Evolutionary conservation across 2,888 invertebrate species (phyloP), one percentile per base, ranked within the genome.

Genomic region (Diadegma fenestrale): DNA sequence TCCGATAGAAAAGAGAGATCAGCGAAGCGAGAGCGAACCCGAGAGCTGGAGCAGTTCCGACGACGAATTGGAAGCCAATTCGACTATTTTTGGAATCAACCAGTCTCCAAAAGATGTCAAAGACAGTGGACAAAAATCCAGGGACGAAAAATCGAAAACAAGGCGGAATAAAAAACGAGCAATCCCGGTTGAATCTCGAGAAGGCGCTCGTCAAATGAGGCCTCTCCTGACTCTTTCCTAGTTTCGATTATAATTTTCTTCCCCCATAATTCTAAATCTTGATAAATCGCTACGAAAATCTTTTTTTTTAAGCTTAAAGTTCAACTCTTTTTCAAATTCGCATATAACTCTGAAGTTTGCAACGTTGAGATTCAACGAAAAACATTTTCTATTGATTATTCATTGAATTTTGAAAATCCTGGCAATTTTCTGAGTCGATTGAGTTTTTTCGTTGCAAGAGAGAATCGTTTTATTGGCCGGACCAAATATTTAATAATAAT

Each of bases 11-110:
- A 54, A 58, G 45, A 85, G 79, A 30, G 87, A 87, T 41, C 88
- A 87, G 58, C 84, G 82, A 8, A 92, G 91, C 82, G 91, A 91
- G 10, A 76, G 76, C 64, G 76, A 76, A 43, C 63, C 64, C 0
- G 87, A 88, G 8, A 91, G 91, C 82, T 92, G 92, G 92, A 91
- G 91, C 87, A 91, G 91, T 86, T 89, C 89, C n/a, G 93, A 92
- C 37, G 90, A 89, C 51, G 80, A 85, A 6, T 26, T 33, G 69
- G 45, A 10, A 64, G 12, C 64, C 33, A 80, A 73, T 22, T 72
- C 51, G 85, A 79, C 22, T 54, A n/a, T 2, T 71, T 22, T 22
- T 41, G 1, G 10, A 33, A 26, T 26, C 48, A 48, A 82, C 12
- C 84, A 75, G 61, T 75, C 75, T 48, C 69, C 66, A 63, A 69